Base-by-base conservation (phyloP, 2,888 invertebrate species). In the Nemurella pictetii region DNA sequence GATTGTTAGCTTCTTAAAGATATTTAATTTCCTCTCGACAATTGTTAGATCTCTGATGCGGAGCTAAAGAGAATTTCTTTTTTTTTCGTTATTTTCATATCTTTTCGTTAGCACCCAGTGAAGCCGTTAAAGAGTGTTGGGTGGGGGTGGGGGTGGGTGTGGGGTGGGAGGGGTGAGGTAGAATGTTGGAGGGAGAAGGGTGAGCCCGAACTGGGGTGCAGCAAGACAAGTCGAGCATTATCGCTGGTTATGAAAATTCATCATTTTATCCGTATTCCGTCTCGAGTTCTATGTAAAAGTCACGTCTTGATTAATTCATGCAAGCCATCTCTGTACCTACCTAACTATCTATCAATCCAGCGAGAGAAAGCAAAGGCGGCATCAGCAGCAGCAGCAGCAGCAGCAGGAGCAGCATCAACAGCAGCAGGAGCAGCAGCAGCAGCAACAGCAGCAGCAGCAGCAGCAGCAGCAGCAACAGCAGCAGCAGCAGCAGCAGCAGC, bases 211-310 rank as follows among this genome's bases (percentile, higher is more conserved):
- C 30, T 9, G 78, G 12, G 80, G 78, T 78, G 78, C 36, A n/a
- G 0, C n/a, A 36, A 28, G 26, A 2, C 28, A 82, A 85, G 84
- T 83, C 83, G 81, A 85, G 85, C 84, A 84, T 86, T 86, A 85
- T 85, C 86, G 74, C 83, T 72, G 86, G 85, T 86, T 87, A 87
- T 87, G 86, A 87, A 87, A 87, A 87, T 87, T 87, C 87, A 87
- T 86, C 86, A 85, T 85, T 85, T 85, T 85, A 85, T 85, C 85
- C 86, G 82, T 86, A 55, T 86, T 85, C 85, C 86, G 82, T 86
- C 77, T 86, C 85, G 55, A 82, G 82, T 27, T 36, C 26, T 35
- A n/a, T 30, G n/a, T 36, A 9, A 55, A 78, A 30, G 72, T 78
- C 84, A 74, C 84, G 85, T 86, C 84, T 84, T 87, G 86, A 87